These are phyloP conservation scores for Propithecus coquereli DNA, from an alignment of 2,113 vertebrate genomes.

Conservation along the genomic window DNA sequence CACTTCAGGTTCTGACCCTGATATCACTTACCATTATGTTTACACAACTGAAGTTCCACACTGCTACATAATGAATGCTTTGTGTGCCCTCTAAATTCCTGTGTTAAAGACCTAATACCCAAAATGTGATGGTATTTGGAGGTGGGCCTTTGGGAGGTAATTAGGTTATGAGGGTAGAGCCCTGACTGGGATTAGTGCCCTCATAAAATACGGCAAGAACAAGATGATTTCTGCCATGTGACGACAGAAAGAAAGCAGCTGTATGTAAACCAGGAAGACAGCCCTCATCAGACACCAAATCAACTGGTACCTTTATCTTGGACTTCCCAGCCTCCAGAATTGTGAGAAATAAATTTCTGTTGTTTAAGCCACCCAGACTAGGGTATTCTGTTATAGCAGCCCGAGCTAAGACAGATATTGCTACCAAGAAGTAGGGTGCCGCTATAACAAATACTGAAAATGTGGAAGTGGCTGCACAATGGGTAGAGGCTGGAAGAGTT, in stretches of 20 bases:
- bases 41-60: neutral
- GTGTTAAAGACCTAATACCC: neutral
- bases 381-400: neutral
- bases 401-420: neutral
- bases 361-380: neutral
- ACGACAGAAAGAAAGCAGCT: neutral
- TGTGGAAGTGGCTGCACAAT: neutral
- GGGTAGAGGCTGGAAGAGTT: neutral
- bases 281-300: neutral
- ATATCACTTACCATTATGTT: neutral
- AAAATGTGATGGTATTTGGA: neutral
- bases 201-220: neutral
- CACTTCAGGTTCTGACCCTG: neutral
- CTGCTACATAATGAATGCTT: neutral
- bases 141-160: neutral
- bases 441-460: neutral
- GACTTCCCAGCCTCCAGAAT: neutral
- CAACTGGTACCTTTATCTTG: neutral
- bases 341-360: neutral
- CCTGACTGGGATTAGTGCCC: neutral
- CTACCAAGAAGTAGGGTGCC: neutral
- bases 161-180: neutral
- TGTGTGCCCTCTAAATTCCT: neutral
- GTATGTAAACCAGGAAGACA: neutral
- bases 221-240: neutral